These are phyloP conservation scores for Nyctibius grandis DNA, from an alignment of 2,797 vertebrate species.

Conservation along the genomic window DNA sequence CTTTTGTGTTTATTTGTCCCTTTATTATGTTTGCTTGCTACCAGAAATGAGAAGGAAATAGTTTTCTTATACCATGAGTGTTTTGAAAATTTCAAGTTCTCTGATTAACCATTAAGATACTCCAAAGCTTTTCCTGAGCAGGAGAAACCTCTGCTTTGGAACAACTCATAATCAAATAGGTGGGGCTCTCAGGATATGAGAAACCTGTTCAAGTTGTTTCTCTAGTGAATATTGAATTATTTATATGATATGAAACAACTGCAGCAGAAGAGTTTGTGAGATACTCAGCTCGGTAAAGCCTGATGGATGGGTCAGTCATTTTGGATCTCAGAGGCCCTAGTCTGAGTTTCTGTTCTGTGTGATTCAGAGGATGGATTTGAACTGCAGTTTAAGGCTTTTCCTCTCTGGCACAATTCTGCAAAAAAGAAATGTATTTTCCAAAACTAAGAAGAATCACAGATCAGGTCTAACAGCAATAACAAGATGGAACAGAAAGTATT, in stretches of 20 bases:
- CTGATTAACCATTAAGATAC: neutral
- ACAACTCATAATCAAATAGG: neutral
- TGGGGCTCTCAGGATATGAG: neutral
- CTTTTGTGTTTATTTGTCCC: neutral
- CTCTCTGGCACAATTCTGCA: neutral
- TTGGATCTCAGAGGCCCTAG: neutral
- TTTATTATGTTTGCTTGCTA: neutral
- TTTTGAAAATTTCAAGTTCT: neutral
- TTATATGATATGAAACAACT: neutral
- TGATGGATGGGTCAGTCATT: neutral
- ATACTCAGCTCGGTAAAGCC: neutral
- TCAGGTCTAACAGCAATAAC: neutral
- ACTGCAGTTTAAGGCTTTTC: neutral
- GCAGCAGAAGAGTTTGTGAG: neutral
- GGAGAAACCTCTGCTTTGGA: neutral
- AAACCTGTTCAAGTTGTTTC: neutral
- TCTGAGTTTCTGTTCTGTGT: neutral
- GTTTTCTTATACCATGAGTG: neutral
- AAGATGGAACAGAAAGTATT: neutral
- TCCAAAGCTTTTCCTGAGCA: neutral
- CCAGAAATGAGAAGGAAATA: neutral
- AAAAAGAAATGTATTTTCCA: neutral
- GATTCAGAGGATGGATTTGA: neutral
- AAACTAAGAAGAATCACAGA: neutral
- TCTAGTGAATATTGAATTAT: slow-evolving; percentile 22